Evolutionary conservation across 2,888 invertebrate genomes (phyloP), one percentile per base, ranked within the genome.

Genomic region (Lingula anatina): DNA sequence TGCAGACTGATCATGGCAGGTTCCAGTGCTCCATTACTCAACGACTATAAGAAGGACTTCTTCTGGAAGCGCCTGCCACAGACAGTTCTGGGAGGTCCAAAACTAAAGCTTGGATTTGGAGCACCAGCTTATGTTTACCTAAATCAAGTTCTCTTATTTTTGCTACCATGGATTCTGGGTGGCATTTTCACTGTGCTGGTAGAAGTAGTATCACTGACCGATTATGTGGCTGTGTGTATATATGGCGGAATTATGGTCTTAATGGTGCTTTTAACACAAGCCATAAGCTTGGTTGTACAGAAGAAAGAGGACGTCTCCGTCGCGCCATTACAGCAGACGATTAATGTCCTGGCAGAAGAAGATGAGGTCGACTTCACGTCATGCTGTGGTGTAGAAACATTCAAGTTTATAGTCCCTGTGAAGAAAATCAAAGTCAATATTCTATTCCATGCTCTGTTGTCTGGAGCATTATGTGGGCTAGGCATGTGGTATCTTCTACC

Each of bases 11-110:
- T n/a, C n/a, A 25, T 43, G 20, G 68, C 70, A 68, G 68, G 68
- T 23, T 61, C 61, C n/a, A 67, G 67, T 24, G 68, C 70, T 20
- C 74, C 73, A 18, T 51, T 74, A 24, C 55, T 74, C 27, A 73
- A 73, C 49, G 70, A 71, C 44, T 73, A 73, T 57, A 74, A 74
- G 53, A 67, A 60, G 44, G 66, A 69, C 51, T 74, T 73, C 52
- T 60, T 73, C 24, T 61, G 62, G 53, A 73, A 73, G 50, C 58
- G 74, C n/a, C 60, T 73, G 37, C 70, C 71, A 15, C 73, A 73
- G 59, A 73, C 73, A 2, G 53, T 73, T 18, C 59, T 73, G n/a
- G 74, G 74, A 24, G 74, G 74, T 20, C 62, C 66, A 15, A 70
- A 71, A 50, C 55, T 73, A 31, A 61, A 57, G 25, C 55, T 73